phyloP scores from a whole-genome alignment of 2,797 vertebrate genomes.

The Poecile montanus region DNA sequence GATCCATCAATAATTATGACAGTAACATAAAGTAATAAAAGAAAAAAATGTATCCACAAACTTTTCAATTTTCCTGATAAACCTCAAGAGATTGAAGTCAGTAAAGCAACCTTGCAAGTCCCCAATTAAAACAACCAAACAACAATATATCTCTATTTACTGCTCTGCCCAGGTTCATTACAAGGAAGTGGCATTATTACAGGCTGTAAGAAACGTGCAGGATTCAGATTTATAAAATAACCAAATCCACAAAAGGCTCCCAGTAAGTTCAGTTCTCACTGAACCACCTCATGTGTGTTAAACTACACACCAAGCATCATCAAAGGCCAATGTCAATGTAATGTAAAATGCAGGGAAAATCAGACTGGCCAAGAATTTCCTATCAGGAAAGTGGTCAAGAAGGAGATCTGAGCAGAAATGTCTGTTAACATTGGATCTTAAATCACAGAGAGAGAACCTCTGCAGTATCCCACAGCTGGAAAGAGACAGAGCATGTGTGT shows the following conservation, averaged over 20 bases:
- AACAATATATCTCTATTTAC: background rate
- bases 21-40: background rate
- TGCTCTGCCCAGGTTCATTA: background rate
- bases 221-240: background rate
- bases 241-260: background rate
- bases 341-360: background rate
- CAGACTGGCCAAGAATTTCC: background rate
- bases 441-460: background rate
- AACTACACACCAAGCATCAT: background rate
- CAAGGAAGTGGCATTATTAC: background rate
- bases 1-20: background rate
- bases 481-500: fast-evolving
- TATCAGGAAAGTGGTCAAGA: background rate
- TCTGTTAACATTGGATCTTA: background rate
- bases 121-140: background rate
- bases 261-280: background rate
- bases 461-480: background rate
- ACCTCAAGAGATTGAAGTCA: background rate
- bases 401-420: background rate
- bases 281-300: background rate
- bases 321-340: background rate
- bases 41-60: background rate
- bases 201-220: fast-evolving
- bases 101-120: background rate
- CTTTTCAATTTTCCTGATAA: background rate